Evolutionary conservation across 2,113 vertebrate genomes (phyloP).

Genomic region (Microtus montanus): DNA sequence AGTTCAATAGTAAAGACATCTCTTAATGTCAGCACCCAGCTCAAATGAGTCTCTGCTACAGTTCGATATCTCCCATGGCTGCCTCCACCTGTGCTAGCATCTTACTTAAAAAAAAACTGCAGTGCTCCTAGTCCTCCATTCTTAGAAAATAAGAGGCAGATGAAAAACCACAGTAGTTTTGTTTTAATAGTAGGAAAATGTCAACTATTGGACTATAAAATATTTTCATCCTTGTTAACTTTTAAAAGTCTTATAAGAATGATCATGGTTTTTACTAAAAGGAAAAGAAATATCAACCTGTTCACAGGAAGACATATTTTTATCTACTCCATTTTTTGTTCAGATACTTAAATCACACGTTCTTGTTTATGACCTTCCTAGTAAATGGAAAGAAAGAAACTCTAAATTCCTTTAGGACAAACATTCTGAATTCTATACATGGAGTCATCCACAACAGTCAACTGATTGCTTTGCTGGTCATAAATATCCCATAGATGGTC

Average conservation of each 20-base stretch:
- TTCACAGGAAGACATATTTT: background rate
- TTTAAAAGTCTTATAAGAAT: slow-evolving; percentile 29
- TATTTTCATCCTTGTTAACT: slow-evolving; percentile 49
- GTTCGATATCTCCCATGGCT: background rate
- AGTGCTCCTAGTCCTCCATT: background rate
- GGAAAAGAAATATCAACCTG: slow-evolving; percentile 1
- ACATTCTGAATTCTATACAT: background rate
- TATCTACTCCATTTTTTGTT: slow-evolving; percentile 30
- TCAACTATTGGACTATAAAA: slow-evolving; percentile 21
- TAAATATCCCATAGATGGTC: background rate
- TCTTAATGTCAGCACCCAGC: background rate
- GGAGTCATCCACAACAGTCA: background rate
- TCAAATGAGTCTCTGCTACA: background rate
- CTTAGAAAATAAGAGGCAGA: slow-evolving; percentile 20
- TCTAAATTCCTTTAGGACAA: background rate
- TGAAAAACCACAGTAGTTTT: slow-evolving; percentile 1
- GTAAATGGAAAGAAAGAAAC: background rate
- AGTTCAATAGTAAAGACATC: slow-evolving; percentile 15
- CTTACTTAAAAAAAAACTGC: background rate
- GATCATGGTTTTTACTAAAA: background rate
- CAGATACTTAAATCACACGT: slow-evolving; percentile 15
- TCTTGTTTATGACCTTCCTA: background rate
- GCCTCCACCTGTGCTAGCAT: background rate
- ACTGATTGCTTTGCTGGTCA: background rate
- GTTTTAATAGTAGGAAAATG: slow-evolving; percentile 1